These are phyloP conservation scores for Fissipunctia ypsillon DNA, from an alignment of 2,888 invertebrate genomes.

Conservation along the genomic window DNA sequence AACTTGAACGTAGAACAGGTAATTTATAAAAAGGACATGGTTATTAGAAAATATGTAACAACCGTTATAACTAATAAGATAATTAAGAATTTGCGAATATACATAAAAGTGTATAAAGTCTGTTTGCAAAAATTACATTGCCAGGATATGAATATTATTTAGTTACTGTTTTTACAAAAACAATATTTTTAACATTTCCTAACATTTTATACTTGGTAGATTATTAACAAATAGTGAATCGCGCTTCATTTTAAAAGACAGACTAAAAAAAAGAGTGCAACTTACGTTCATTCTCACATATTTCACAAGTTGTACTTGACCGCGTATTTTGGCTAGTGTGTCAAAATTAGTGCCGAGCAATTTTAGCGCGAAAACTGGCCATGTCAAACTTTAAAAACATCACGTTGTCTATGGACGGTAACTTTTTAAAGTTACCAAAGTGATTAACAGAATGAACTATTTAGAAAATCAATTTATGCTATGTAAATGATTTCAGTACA, in stretches of 20 bases:
- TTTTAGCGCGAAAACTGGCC: slow-evolving; percentile 12
- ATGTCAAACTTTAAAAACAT: slow-evolving; percentile 8
- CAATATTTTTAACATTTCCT: slow-evolving; percentile 4
- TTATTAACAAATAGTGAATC: slow-evolving; percentile 27
- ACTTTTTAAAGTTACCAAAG: neutral
- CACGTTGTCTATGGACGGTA: slow-evolving; percentile 4
- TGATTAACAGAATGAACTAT: slow-evolving; percentile 2
- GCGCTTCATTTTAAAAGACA: slow-evolving; percentile 10
- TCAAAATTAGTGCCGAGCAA: slow-evolving; percentile 54
- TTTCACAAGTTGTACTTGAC: slow-evolving; percentile 61
- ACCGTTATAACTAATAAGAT: neutral
- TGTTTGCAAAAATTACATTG: neutral
- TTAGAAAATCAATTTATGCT: slow-evolving; percentile 24
- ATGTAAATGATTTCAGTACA: neutral
- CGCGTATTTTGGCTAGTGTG: slow-evolving; percentile 49
- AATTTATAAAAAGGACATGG: neutral
- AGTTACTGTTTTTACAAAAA: neutral
- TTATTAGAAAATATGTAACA: neutral
- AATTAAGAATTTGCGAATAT: neutral
- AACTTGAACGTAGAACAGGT: neutral
- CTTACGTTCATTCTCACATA: slow-evolving; percentile 16
- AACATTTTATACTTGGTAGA: slow-evolving; percentile 22
- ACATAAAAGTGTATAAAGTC: neutral
- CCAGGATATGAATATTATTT: neutral
- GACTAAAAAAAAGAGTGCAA: slow-evolving; percentile 7